These are phyloP conservation scores for Drosophila athabasca DNA, from an alignment of 1,140 invertebrate species.

Conservation along the genomic window DNA sequence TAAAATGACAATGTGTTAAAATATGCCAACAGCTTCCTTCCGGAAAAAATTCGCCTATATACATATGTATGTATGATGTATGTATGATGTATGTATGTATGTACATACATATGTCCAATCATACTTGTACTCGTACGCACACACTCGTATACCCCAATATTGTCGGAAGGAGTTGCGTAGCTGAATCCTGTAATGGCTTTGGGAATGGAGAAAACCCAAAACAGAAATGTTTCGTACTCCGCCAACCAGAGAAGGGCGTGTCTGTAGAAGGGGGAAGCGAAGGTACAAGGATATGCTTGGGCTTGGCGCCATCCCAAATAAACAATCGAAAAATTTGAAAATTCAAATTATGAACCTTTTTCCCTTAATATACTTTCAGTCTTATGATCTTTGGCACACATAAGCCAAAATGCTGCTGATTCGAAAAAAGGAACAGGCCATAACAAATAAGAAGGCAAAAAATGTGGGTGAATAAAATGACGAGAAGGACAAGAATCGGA, in stretches of 20 bases:
- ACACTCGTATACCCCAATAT: slow-evolving; percentile 12
- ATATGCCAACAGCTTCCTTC: slow-evolving; percentile 63
- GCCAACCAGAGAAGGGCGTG: slow-evolving; percentile 3
- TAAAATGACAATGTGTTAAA: slow-evolving; percentile 66
- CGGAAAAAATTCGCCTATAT: slow-evolving; percentile 52
- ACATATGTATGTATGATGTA: no score
- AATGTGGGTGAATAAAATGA: background rate
- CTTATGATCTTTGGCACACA: slow-evolving; percentile 17
- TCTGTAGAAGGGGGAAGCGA: background rate
- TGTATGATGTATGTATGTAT: no score
- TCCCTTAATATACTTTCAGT: slow-evolving; percentile 66
- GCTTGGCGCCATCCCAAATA: slow-evolving; percentile 55
- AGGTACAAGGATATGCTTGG: slow-evolving; percentile 10
- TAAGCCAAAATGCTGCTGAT: background rate
- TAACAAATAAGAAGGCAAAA: background rate
- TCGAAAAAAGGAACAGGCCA: no score
- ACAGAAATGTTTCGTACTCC: slow-evolving; percentile 40
- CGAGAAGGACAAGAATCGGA: background rate
- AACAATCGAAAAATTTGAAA: slow-evolving; percentile 70
- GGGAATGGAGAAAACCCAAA: slow-evolving; percentile 22
- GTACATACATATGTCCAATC: no score
- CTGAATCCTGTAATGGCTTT: no score
- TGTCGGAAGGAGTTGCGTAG: background rate
- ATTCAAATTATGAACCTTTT: slow-evolving; percentile 70
- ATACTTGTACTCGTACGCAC: slow-evolving; percentile 23